Evolutionary conservation across 92 coral and sea anemone species (phyloP).

Genomic region (Paramuricea clavata): DNA sequence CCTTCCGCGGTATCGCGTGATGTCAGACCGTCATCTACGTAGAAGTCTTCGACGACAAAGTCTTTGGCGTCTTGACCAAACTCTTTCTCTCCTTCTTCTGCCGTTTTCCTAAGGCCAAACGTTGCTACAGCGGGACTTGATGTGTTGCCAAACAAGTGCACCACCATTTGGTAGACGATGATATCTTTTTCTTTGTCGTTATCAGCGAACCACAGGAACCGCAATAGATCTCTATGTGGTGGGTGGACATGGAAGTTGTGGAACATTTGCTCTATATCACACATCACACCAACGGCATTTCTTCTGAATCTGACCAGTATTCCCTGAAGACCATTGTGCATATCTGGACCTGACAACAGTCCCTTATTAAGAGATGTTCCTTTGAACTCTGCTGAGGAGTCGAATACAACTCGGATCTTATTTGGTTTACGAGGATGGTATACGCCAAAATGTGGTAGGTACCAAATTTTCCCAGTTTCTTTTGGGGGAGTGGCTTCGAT

Average conservation of each 20-base stretch:
- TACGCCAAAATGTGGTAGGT: constrained; percentile 39
- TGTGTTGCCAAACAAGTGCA: constrained; percentile 18
- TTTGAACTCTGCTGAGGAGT: too few species aligned
- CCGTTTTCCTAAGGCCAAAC: background rate
- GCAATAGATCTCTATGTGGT: constrained; percentile 25
- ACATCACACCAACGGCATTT: constrained; percentile 10
- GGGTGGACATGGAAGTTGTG: constrained; percentile 23
- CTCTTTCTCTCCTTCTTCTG: constrained; percentile 1
- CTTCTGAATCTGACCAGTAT: constrained; percentile 31
- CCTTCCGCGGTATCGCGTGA: background rate
- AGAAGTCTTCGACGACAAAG: constrained; percentile 11
- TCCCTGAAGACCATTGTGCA: constrained; percentile 27
- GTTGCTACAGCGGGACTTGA: constrained; percentile 9
- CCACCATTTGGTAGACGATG: background rate
- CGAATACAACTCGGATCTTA: constrained; percentile 27
- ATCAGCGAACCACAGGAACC: constrained; percentile 41
- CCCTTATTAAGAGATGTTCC: too few species aligned
- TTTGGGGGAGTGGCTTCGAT: background rate
- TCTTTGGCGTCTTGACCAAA: constrained; percentile 6
- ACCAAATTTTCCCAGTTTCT: constrained; percentile 18
- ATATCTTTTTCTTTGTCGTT: constrained; percentile 20
- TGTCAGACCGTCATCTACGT: constrained; percentile 11
- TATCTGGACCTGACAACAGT: constrained; percentile 36
- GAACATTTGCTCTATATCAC: constrained; percentile 47
- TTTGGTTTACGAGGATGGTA: constrained; percentile 30